Evolutionary conservation across 2,797 vertebrate species (phyloP), one percentile per base, ranked within the genome.

Genomic region (Cryptoprocta ferox): DNA sequence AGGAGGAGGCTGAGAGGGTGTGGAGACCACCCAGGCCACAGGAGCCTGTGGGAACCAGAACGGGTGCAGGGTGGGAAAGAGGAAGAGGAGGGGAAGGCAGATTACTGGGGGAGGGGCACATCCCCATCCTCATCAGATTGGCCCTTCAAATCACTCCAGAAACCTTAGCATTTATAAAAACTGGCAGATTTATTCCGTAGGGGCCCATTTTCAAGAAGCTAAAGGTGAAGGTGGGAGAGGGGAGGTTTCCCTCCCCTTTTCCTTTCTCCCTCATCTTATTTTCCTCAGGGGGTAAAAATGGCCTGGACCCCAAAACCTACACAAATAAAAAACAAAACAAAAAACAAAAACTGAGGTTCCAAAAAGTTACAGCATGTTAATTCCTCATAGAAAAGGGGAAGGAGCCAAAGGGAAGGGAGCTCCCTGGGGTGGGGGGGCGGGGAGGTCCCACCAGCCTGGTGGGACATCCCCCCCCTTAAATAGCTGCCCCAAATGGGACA

Each of bases 281-380:
- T 75, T 81, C 89, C 89, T 56, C 9, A 14, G 65, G 75, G 92
- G 79, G n/a, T 82, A 83, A 96, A 98, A 97, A 96, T 96, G 96
- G 85, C 71, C 48, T 73, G 93, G 89, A 96, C 95, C 97, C 93
- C 89, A 19, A 97, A 96, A 96, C 93, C 97, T 97, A 96, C 91
- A 89, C 86, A 95, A 97, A 97, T 88, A 95, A 96, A 90, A 97
- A 75, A 5, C 84, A 56, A 59, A 3, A 87, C 7, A 21, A 56
- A 56, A 97, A 96, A 70, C 4, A 93, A 96, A 86, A 92, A 91
- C 66, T 91, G 94, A 98, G 95, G 95, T 96, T 97, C 66, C 81
- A 97, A 97, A 97, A 98, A 97, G 78, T 98, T 98, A 97, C 96
- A 97, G 93, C 97, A 95, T 98, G 93, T 95, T 83, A 97, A 96